Conservation (phyloP, 2,888 invertebrate genomes). For the Lutraria lutraria region DNA sequence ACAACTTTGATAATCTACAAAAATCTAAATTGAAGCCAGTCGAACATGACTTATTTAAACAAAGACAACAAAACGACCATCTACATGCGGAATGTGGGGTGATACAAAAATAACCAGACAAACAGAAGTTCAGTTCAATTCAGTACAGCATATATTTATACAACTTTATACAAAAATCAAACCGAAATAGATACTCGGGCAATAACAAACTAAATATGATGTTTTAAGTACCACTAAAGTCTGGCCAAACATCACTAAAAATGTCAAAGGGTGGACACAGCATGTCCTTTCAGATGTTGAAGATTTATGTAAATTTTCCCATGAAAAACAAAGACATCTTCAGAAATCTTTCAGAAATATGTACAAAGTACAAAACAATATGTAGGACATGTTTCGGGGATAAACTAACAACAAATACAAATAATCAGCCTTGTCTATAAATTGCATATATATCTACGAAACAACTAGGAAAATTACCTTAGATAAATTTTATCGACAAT, state of each 20-base stretch:
- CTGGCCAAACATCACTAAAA: neutral
- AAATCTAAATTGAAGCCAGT: conserved; percentile 12
- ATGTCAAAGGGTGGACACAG: neutral
- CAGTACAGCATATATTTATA: neutral
- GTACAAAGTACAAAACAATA: neutral
- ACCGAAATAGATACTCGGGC: neutral
- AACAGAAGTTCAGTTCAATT: neutral
- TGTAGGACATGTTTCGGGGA: neutral
- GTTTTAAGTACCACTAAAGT: neutral
- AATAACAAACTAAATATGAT: neutral
- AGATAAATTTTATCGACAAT: conserved; percentile 17
- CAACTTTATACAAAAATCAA: neutral
- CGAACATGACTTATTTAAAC: conserved; percentile 15
- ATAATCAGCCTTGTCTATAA: conserved; percentile 22
- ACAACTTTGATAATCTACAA: conserved; percentile 6
- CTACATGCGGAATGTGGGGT: neutral
- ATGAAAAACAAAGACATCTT: neutral
- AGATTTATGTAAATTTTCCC: neutral
- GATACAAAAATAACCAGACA: neutral
- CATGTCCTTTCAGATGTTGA: neutral
- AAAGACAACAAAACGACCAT: neutral
- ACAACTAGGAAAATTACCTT: conserved; percentile 25
- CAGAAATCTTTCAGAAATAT: neutral
- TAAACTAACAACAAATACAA: neutral
- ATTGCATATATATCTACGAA: conserved; percentile 38